Evolutionary conservation across 2,113 vertebrate species (phyloP), one percentile per base, ranked within the genome.

Genomic region (Labeo rohita): DNA sequence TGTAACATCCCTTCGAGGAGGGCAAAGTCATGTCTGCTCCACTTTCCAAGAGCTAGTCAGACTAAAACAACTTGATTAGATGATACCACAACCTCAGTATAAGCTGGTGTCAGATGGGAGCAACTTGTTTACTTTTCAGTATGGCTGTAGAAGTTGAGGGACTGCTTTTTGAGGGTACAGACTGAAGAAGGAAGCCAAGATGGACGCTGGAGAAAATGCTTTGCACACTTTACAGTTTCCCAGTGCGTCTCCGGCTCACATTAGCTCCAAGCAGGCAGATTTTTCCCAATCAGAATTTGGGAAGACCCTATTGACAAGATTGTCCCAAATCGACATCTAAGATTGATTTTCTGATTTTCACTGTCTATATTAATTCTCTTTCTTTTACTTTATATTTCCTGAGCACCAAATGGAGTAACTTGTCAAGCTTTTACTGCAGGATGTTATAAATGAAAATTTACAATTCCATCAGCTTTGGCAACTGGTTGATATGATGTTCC

Each of bases 391-490:
- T 89, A 91, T 90, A 92, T 96, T 92, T 94, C 93, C 7, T 0
- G 95, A 97, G 97, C 96, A 96, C 98, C 97, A 95, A 97, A 98
- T 97, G 95, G 97, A 99, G 98, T 98, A 98, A 99, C 97, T 97
- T 98, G 98, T 96, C 94, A 95, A 98, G 97, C 97, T 97, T 98
- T 99, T 98, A 97, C 96, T 98, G 98, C 96, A 98, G 97, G 98
- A 98, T 98, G 97, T 98, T 99, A 98, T 99, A 99, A 99, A 99
- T 99, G 97, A 96, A 97, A 98, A 98, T 99, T 98, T 98, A 97
- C 94, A 93, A 94, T 97, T 98, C 97, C 96, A 80, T 97, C 96
- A 92, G 89, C 97, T 98, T 98, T 99, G 97, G 94, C 92, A 96
- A 93, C 94, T 96, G 96, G 95, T 95, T 50, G 82, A 96, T 94